phyloP scores from a whole-genome alignment of 2,888 invertebrate genomes.

The Dendrolimus pini region DNA sequence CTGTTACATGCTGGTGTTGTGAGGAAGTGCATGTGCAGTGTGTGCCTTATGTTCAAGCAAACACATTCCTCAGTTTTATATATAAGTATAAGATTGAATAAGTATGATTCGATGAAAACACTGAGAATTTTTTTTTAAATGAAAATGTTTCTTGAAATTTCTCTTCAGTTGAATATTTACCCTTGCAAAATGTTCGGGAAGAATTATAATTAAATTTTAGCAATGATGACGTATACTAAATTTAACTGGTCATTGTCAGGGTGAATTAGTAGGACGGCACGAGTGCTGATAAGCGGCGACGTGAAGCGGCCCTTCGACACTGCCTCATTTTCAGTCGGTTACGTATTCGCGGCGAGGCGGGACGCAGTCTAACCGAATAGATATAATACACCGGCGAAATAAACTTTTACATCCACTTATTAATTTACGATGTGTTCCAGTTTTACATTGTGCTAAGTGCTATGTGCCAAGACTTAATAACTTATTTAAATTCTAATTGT shows the following conservation, averaged over 20 bases:
- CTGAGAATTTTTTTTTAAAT: too few species aligned
- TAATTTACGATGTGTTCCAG: neutral
- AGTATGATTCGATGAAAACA: too few species aligned
- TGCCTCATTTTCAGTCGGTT: neutral
- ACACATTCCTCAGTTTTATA: too few species aligned
- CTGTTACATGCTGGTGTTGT: too few species aligned
- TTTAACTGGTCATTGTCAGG: neutral
- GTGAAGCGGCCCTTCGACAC: neutral
- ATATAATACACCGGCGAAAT: neutral
- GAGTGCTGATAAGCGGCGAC: neutral
- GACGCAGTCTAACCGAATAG: neutral
- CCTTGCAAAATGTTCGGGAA: neutral
- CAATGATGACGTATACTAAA: neutral
- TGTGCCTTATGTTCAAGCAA: too few species aligned
- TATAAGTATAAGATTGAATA: too few species aligned
- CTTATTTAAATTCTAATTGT: too few species aligned
- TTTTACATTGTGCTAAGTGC: neutral
- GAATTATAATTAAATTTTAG: conserved; percentile 1
- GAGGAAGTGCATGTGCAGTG: too few species aligned
- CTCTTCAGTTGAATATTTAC: neutral
- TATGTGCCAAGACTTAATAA: neutral
- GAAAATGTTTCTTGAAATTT: neutral
- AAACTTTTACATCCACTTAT: neutral
- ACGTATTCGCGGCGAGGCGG: neutral
- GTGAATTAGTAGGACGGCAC: neutral